phyloP scores from a whole-genome alignment of 2,113 vertebrate species.

The Brachirus orientalis region DNA sequence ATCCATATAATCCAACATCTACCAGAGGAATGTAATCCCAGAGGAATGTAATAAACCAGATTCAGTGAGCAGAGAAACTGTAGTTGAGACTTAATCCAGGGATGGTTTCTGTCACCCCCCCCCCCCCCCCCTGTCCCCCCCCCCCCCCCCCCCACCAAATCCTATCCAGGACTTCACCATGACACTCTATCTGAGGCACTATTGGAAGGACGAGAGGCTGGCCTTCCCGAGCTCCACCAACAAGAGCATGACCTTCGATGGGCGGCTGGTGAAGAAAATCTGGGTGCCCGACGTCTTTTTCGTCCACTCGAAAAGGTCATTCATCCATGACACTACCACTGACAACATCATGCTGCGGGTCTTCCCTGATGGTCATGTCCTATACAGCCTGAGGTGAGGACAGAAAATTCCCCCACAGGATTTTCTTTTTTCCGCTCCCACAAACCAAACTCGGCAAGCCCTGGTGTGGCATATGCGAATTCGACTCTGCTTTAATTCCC shows the following conservation, averaged over 20 bases:
- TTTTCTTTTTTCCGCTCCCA: background rate
- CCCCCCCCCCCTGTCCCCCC: background rate
- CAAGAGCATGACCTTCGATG: conserved; percentile 96
- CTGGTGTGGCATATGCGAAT: background rate
- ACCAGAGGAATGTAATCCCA: conserved; percentile 33
- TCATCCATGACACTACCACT: conserved; percentile 93
- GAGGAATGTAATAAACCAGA: conserved; percentile 34
- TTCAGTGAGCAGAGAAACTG: conserved; percentile 14
- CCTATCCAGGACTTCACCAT: conserved; percentile 92
- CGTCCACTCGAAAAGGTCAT: conserved; percentile 94
- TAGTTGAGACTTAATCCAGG: conserved; percentile 39
- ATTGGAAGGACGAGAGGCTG: conserved; percentile 94
- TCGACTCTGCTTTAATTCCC: conserved; percentile 34
- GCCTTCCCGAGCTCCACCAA: conserved; percentile 91
- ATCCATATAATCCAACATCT: conserved; percentile 43
- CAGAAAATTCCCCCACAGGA: background rate
- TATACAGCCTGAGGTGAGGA: conserved; percentile 95
- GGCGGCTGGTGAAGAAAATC: conserved; percentile 94
- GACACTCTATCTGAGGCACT: conserved; percentile 95
- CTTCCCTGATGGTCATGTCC: conserved; percentile 92
- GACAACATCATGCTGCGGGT: conserved; percentile 97
- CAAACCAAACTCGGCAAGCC: conserved; percentile 1
- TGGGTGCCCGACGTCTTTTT: conserved; percentile 98
- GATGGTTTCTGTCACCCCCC: background rate
- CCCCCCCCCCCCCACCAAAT: background rate